Evolutionary conservation across 1,140 invertebrate species (phyloP), one percentile per base, ranked within the genome.

Genomic region (Homarus americanus): DNA sequence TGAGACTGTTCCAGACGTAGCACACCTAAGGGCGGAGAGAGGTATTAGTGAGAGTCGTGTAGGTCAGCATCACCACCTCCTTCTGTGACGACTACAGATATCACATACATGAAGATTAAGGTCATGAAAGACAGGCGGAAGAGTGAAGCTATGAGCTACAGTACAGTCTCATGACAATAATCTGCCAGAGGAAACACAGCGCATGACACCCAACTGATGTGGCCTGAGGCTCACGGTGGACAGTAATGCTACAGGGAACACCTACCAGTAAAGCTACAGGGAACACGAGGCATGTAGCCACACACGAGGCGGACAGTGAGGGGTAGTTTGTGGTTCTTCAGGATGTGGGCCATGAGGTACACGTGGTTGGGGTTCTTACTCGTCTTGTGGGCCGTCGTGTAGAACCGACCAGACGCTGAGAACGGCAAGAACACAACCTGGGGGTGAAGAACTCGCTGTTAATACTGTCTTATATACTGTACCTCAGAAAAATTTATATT

Each of bases 341-440:
- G 91, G 15, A 94, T 91, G 76, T 94, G 93, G 10, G 94, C 93
- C 63, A 94, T 91, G 28, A 94, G 92, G 87, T 93, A 94, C 28
- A 94, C 93, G 63, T 94, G 93, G 92, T 94, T 94, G 2, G 93
- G 89, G 82, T 93, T 93, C 82, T 93, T 91, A 63, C 92, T 93
- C 32, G 93, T 66, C 84, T 87, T 82, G 24, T 93, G 93, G 24
- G 94, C 93, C 41, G 94, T 93, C 24, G 93, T 93, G 82, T 94
- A 94, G 87, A 94, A 94, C 36, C 93, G 93, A 20, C 94, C 94
- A 49, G 93, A 91, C 15, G 93, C 93, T 40, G 93, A 93, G 89
- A 94, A 94, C 12, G 94, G 94, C n/a, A 94, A 91, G 91, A 94
- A 94, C 40, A 94, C 88, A 20, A 94, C 93, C 94, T 94, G 92